A percentile compares a stretch with the other conserved stretches of the same genome.
These are phyloP conservation scores for Trachemys scripta DNA, from an alignment of 2,113 vertebrate species.

Conservation along the genomic window DNA sequence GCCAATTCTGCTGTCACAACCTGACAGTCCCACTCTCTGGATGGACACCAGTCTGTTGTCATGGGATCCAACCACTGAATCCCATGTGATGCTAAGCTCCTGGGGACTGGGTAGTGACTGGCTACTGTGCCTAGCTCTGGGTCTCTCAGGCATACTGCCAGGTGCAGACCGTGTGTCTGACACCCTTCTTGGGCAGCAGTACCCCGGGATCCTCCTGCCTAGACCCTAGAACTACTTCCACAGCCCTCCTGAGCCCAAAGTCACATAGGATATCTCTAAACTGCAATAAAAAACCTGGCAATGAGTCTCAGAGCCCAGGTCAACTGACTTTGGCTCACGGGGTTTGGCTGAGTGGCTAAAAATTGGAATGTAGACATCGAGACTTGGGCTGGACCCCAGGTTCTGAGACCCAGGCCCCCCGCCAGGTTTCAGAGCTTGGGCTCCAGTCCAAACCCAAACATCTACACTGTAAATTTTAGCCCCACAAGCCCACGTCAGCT, in stretches of 20 bases:
- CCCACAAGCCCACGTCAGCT: not conserved
- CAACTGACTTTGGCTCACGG: not conserved
- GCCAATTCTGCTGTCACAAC: not conserved
- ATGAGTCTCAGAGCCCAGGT: not conserved
- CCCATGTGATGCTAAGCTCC: not conserved
- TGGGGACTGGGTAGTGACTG: not conserved
- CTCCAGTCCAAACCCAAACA: not conserved
- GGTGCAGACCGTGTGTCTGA: not conserved
- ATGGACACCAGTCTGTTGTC: not conserved
- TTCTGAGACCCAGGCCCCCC: not conserved
- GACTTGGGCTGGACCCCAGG: not conserved
- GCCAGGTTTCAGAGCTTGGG: too few species aligned
- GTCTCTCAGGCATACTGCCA: not conserved
- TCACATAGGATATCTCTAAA: not conserved
- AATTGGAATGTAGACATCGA: not conserved
- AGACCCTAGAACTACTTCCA: not conserved
- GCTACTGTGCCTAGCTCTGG: not conserved
- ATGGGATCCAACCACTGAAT: not conserved
- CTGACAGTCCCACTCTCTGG: not conserved
- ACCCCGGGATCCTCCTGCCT: not conserved
- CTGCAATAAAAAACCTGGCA: not conserved
- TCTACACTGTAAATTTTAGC: not conserved
- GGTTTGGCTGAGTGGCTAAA: not conserved
- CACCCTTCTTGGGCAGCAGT: not conserved
- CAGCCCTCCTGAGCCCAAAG: not conserved